Evolutionary conservation across 2,797 vertebrate genomes (phyloP).

Genomic region (Avahi laniger): DNA sequence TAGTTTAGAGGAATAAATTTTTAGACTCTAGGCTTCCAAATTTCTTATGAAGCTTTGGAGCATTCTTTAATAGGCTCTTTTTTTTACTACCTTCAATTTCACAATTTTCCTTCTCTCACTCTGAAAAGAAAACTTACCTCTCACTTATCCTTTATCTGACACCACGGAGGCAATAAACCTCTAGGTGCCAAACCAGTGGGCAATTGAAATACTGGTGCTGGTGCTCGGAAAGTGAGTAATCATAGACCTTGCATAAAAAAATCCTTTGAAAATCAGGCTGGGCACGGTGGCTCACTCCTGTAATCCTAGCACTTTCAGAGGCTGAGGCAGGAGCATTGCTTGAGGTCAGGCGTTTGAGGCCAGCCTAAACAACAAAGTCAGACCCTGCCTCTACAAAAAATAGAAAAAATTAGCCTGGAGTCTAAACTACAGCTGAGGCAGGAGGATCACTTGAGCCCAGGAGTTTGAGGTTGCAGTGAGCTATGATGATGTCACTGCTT

Average conservation of each 20-base stretch:
- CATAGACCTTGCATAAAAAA: neutral
- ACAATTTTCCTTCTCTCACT: neutral
- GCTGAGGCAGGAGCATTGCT: too few species aligned
- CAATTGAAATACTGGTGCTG: neutral
- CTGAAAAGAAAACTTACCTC: neutral
- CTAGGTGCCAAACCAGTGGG: neutral
- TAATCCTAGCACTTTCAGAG: too few species aligned
- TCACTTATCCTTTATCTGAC: neutral
- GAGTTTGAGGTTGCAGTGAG: too few species aligned
- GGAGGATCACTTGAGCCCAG: too few species aligned
- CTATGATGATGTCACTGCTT: too few species aligned
- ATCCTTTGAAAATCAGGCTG: neutral
- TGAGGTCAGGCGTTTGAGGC: too few species aligned
- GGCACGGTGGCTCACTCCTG: fast-evolving
- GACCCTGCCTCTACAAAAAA: too few species aligned
- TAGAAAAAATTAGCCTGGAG: too few species aligned
- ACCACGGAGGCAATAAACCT: neutral
- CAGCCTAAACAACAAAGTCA: too few species aligned
- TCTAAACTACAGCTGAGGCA: too few species aligned
- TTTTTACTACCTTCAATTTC: neutral
- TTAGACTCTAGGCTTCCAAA: neutral
- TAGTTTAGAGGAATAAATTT: neutral
- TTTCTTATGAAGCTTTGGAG: neutral
- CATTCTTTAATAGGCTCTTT: neutral
- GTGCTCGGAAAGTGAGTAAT: neutral